These are phyloP conservation scores for Formicarius rufipectus DNA, from an alignment of 2,113 vertebrate species.

Conservation along the genomic window DNA sequence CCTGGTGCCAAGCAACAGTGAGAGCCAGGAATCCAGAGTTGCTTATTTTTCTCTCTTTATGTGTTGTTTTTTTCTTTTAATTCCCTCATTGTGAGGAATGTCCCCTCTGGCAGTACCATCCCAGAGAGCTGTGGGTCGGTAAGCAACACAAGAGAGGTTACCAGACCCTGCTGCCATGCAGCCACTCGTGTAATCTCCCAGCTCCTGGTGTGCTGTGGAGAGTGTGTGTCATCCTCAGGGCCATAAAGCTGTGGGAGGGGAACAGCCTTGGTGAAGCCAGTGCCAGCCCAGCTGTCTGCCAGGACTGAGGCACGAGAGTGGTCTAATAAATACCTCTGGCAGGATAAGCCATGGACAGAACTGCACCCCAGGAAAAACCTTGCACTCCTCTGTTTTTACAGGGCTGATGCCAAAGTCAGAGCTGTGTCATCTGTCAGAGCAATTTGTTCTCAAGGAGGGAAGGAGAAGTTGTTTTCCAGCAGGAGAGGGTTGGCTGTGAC, in stretches of 20 bases:
- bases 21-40: not conserved
- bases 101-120: not conserved
- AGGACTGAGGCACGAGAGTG: not conserved
- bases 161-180: not conserved
- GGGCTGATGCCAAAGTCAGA: not conserved
- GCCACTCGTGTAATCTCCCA: not conserved
- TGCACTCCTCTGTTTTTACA: not conserved
- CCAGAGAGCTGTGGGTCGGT: not conserved
- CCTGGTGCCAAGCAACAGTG: not conserved
- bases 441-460: not conserved
- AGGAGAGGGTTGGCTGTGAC: not conserved
- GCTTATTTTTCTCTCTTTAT: not conserved
- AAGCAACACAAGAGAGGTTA: not conserved
- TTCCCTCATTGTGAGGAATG: not conserved
- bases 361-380: not conserved
- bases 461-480: constrained; percentile 3
- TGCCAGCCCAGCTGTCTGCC: not conserved
- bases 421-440: constrained; percentile 1
- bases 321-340: not conserved
- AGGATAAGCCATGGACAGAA: not conserved
- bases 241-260: not conserved
- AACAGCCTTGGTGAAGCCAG: fast-evolving
- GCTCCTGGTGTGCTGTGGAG: not conserved
- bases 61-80: not conserved
- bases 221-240: not conserved